Percentiles rank a stretch among this genome's conserved stretches.
These are phyloP conservation scores for Thamnophis elegans DNA, from an alignment of 2,797 vertebrate species.

Conservation along the genomic window DNA sequence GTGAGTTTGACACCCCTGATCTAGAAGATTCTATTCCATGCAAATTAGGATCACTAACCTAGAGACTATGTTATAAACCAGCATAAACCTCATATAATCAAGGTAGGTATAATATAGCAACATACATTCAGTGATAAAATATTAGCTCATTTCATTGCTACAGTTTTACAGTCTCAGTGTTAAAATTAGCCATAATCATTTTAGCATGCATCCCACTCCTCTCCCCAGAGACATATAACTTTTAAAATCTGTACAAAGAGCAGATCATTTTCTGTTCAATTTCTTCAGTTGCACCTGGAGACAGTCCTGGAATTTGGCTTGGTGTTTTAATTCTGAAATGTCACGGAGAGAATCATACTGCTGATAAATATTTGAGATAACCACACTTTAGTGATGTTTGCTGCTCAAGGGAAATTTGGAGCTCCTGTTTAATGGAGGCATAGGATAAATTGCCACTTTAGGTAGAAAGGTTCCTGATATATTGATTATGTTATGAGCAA, in stretches of 20 bases:
- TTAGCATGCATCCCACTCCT: neutral
- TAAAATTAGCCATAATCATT: neutral
- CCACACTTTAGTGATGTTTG: slow-evolving; percentile 36
- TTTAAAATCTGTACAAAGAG: neutral
- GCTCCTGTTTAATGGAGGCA: slow-evolving; percentile 21
- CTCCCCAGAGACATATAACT: neutral
- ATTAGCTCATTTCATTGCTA: neutral
- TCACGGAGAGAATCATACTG: neutral
- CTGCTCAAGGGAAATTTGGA: fast-evolving
- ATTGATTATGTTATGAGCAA: slow-evolving; percentile 47
- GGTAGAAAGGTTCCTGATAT: slow-evolving; percentile 42
- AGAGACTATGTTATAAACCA: neutral
- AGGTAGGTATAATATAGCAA: neutral
- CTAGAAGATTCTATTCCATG: neutral
- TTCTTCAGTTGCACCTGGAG: fast-evolving
- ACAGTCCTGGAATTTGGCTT: neutral
- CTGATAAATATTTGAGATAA: slow-evolving; percentile 42
- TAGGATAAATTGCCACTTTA: neutral
- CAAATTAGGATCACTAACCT: neutral
- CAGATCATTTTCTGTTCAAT: fast-evolving
- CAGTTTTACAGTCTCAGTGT: neutral
- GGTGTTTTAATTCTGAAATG: neutral
- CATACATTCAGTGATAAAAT: neutral
- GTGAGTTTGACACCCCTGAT: too few relatives aligned
- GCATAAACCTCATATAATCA: neutral